Conservation (phyloP, 2,113 vertebrate genomes). For the Ardeotis arabs region DNA sequence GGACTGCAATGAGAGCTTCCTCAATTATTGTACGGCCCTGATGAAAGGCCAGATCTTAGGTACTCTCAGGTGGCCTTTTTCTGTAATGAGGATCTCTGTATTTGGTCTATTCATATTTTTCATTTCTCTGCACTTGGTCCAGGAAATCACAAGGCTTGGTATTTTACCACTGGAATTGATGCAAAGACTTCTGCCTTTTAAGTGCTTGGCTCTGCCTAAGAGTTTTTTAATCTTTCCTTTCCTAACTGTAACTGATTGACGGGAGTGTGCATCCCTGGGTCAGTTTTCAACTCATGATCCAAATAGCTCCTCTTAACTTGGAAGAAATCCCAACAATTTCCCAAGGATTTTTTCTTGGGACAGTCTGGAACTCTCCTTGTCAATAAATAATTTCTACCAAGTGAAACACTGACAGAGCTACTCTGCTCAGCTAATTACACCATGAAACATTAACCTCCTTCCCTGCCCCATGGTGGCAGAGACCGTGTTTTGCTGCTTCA, state of each 20-base stretch:
- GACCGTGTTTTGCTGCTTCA: neutral
- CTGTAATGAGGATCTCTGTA: neutral
- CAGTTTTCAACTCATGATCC: neutral
- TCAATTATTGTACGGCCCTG: neutral
- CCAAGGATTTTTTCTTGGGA: slow-evolving; percentile 8
- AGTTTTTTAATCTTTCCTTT: slow-evolving; percentile 19
- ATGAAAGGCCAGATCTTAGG: neutral
- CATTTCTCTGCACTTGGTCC: neutral
- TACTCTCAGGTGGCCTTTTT: slow-evolving; percentile 2
- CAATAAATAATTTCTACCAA: slow-evolving; percentile 50
- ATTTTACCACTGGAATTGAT: neutral
- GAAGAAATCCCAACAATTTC: slow-evolving; percentile 12
- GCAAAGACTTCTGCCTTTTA: neutral
- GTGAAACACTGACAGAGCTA: slow-evolving; percentile 29
- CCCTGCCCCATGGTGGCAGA: neutral
- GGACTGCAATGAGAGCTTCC: neutral
- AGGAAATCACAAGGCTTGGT: neutral
- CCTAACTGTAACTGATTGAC: neutral
- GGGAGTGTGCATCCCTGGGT: neutral
- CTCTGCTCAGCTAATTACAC: neutral
- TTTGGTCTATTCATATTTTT: slow-evolving; percentile 13
- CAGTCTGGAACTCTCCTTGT: neutral
- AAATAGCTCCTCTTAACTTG: neutral
- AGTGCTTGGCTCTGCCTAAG: neutral
- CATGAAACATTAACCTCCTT: slow-evolving; percentile 38